phyloP scores from a whole-genome alignment of 23 tunicate genomes.

The Phallusia fumigata region DNA sequence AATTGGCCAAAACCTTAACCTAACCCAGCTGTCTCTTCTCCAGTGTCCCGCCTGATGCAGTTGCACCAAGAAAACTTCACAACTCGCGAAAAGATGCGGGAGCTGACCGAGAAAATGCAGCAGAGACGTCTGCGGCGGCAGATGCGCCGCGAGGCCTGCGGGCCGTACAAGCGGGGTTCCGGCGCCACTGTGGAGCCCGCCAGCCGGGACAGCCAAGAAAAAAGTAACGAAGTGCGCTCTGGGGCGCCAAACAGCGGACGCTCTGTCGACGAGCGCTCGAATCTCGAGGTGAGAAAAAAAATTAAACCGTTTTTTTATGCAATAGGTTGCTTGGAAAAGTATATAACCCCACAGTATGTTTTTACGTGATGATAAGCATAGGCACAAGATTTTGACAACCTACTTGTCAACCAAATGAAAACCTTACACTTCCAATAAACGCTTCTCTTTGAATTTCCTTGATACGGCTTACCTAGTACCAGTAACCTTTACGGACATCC shows the following conservation, averaged over 20 bases:
- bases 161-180: conserved; percentile 17
- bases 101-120: conserved; percentile 59
- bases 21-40: background rate
- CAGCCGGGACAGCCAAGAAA: background rate
- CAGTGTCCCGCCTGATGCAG: conserved; percentile 43
- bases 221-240: background rate
- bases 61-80: conserved; percentile 60
- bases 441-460: too few relatives aligned
- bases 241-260: conserved; percentile 3
- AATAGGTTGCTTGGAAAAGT: too few relatives aligned
- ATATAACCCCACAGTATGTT: too few relatives aligned
- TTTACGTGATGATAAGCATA: too few relatives aligned
- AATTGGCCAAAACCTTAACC: too few relatives aligned
- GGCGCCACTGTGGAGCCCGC: background rate
- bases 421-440: too few relatives aligned
- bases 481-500: too few relatives aligned
- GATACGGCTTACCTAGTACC: too few relatives aligned
- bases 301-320: too few relatives aligned
- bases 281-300: conserved; percentile 38
- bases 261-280: conserved; percentile 10
- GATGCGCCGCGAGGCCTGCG: conserved; percentile 36
- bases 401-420: too few relatives aligned
- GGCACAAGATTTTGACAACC: too few relatives aligned
- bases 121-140: conserved; percentile 41
- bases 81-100: conserved; percentile 53